Conservation (phyloP, 2,113 vertebrate genomes). For the Synodontis membranacea region DNA sequence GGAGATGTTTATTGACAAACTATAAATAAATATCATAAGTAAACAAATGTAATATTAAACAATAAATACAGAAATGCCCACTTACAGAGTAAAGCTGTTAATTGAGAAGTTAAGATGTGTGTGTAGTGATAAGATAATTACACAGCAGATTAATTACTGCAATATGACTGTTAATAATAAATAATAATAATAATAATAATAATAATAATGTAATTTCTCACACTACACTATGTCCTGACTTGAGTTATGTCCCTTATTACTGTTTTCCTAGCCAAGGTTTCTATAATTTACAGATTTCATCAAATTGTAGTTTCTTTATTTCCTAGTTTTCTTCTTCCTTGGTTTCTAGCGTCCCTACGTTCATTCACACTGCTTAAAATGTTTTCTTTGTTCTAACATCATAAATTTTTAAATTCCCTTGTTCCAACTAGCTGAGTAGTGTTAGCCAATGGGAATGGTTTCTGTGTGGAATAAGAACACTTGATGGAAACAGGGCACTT, state of each 20-base stretch:
- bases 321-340: too few relatives aligned
- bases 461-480: too few relatives aligned
- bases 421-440: too few relatives aligned
- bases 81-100: not conserved
- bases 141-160: not conserved
- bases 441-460: not conserved
- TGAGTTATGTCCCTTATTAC: too few relatives aligned
- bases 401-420: too few relatives aligned
- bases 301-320: not conserved
- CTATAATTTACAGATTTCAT: not conserved
- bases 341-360: too few relatives aligned
- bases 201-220: not conserved
- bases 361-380: too few relatives aligned
- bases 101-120: not conserved
- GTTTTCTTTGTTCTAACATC: too few relatives aligned
- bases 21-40: constrained; percentile 1
- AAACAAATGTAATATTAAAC: not conserved
- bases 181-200: too few relatives aligned
- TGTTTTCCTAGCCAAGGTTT: too few relatives aligned
- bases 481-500: not conserved
- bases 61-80: not conserved
- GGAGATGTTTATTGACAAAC: not conserved
- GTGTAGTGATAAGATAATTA: not conserved
- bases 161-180: not conserved
- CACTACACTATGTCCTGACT: too few relatives aligned